phyloP scores from a whole-genome alignment of 2,888 invertebrate species.

The Agrenia bidenticulata region DNA sequence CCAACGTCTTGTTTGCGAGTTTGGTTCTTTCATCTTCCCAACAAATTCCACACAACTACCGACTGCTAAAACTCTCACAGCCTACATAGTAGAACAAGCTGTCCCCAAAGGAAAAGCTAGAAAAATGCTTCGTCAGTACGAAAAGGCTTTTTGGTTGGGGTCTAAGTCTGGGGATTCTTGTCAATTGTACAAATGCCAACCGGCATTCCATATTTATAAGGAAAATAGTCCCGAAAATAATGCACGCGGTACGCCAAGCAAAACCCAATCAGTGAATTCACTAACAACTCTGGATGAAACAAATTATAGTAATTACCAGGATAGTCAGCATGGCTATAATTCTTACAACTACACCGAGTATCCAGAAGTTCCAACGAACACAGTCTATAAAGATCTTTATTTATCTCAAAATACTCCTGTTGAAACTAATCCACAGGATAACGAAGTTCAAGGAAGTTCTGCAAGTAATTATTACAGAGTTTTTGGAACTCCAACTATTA shows the following conservation, averaged over 20 bases:
- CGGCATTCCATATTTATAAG: conserved; percentile 31
- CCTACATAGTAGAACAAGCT: conserved; percentile 46
- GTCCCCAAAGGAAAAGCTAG: conserved; percentile 44
- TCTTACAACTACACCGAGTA: not conserved
- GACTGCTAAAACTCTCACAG: conserved; percentile 41
- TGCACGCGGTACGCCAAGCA: too few species aligned
- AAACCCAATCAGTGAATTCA: too few species aligned
- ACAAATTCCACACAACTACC: conserved; percentile 26
- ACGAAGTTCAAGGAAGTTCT: conserved; percentile 9
- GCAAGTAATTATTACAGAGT: conserved; percentile 24
- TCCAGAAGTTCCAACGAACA: not conserved
- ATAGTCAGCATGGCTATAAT: not conserved
- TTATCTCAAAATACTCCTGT: not conserved
- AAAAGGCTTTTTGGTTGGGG: conserved; percentile 49
- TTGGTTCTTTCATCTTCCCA: conserved; percentile 40
- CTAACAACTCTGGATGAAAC: too few species aligned
- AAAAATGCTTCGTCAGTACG: conserved; percentile 31
- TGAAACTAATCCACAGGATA: conserved; percentile 8
- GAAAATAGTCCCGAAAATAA: too few species aligned
- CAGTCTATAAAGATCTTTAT: conserved; percentile 15
- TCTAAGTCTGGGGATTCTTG: conserved; percentile 32
- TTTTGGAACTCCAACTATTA: conserved; percentile 34
- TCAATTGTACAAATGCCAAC: conserved; percentile 40
- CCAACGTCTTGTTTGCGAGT: conserved; percentile 44
- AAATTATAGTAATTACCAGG: too few species aligned